Evolutionary conservation across 2,797 vertebrate genomes (phyloP).

Genomic region (Microctenopoma steveboyesi): DNA sequence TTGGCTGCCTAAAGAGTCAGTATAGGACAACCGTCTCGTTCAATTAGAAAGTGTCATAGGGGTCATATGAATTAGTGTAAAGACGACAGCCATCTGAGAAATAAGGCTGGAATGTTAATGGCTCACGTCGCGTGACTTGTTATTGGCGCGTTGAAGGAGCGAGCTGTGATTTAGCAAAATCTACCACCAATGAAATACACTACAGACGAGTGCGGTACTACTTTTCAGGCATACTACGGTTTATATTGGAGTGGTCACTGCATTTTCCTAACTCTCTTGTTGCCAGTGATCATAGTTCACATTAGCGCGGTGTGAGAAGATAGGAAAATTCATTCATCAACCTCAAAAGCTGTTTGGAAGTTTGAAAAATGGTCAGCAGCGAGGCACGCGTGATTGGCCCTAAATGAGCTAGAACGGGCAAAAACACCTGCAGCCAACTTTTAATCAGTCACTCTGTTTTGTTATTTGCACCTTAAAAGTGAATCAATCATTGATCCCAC

Average conservation of each 20-base stretch:
- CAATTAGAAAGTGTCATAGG: constrained; percentile 34
- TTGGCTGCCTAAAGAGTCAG: constrained; percentile 30
- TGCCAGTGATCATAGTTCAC: constrained; percentile 10
- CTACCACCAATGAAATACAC: constrained; percentile 9
- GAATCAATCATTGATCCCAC: constrained; percentile 32
- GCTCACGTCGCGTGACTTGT: constrained; percentile 12
- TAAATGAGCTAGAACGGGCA: constrained; percentile 32
- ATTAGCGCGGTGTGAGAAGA: background rate
- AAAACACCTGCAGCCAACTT: constrained; percentile 26
- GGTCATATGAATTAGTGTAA: constrained; percentile 26
- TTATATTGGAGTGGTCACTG: background rate
- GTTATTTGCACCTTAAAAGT: constrained; percentile 29
- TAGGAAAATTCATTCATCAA: constrained; percentile 11
- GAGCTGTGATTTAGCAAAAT: constrained; percentile 17
- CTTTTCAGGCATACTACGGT: background rate
- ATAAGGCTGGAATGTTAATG: constrained; percentile 15
- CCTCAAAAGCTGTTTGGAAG: constrained; percentile 29
- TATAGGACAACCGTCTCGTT: constrained; percentile 9
- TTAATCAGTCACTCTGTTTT: constrained; percentile 44
- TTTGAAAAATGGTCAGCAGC: constrained; percentile 29
- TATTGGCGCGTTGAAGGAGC: constrained; percentile 4
- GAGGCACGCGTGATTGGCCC: constrained; percentile 27
- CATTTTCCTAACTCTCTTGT: constrained; percentile 5
- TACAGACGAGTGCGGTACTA: background rate
- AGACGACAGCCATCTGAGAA: constrained; percentile 24